These are phyloP conservation scores for Halictus quadricinctus DNA, from an alignment of 2,888 invertebrate species.

Conservation along the genomic window DNA sequence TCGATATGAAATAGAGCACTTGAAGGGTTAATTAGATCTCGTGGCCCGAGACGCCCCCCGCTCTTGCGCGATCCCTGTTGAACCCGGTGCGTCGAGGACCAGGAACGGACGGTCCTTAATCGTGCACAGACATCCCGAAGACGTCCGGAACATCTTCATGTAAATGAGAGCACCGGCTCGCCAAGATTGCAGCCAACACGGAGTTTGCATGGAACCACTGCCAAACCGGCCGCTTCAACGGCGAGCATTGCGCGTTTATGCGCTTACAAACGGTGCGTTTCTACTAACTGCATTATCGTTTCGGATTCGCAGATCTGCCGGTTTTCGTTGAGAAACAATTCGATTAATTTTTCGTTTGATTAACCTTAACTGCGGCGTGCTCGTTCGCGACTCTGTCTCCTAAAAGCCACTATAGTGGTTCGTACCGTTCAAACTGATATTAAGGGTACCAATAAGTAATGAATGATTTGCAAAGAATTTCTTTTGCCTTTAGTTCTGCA, in stretches of 20 bases:
- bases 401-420: too few species aligned
- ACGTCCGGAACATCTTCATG: constrained; percentile 52
- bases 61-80: background rate
- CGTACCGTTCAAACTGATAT: too few species aligned
- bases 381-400: too few species aligned
- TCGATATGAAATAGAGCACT: background rate
- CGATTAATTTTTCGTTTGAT: too few species aligned
- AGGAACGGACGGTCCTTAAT: constrained; percentile 34
- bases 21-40: background rate
- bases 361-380: too few species aligned
- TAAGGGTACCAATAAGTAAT: too few species aligned
- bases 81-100: constrained; percentile 25
- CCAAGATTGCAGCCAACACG: constrained; percentile 42
- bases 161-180: constrained; percentile 52
- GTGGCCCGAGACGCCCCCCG: background rate
- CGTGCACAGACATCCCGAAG: constrained; percentile 36
- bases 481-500: too few species aligned
- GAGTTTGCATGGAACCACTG: background rate
- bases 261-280: background rate
- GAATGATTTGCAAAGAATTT: too few species aligned
- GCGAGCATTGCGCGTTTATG: constrained; percentile 22
- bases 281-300: background rate
- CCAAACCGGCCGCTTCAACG: background rate
- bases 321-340: background rate
- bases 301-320: background rate